Evolutionary conservation across 2,888 invertebrate genomes (phyloP), one percentile per base, ranked within the genome.

Genomic region (Trachelus iudaicus): DNA sequence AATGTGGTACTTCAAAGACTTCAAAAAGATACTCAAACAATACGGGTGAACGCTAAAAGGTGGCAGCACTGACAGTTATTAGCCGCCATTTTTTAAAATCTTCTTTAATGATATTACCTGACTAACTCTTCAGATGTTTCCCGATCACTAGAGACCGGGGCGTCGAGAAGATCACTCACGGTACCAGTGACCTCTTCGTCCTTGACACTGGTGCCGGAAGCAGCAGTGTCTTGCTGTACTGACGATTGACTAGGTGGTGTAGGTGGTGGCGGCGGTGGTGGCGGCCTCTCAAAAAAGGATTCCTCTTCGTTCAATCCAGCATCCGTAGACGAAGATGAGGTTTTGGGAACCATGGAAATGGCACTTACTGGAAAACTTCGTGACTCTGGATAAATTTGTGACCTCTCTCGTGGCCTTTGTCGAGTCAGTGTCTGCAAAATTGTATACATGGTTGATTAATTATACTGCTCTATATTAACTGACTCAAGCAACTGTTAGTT

Each of bases 311-410:
- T 94, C 69, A 93, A 91, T 1, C 91, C 92, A 81, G 80, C 89
- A 83, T 92, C 93, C 80, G 92, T 92, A 83, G 92, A 93, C 85
- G 91, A 92, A 77, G 87, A 90, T 83, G 92, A 93, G 80, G 86
- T 91, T 80, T 74, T 80, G 34, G 82, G 85, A 81, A 79, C 83
- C 82, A 85, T 82, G 11, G 88, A 85, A 31, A 91, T 87, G 37
- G 88, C 88, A 76, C 91, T 90, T 83, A 93, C 95, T 83, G 92
- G 95, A 92, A 94, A 97, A 92, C 94, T 96, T 69, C 96, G 93
- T 37, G 96, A 96, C 93, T 95, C 95, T 85, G 95, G 95, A 82
- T 92, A 92, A 69, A 94, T 90, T 89, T 93, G 92, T 88, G 94
- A 92, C 90, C 94, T 89, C 88, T 94, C 91, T 91, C 94, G 86